Base-by-base conservation (phyloP, 2,113 vertebrate species). In the Cheilinus undulatus region DNA sequence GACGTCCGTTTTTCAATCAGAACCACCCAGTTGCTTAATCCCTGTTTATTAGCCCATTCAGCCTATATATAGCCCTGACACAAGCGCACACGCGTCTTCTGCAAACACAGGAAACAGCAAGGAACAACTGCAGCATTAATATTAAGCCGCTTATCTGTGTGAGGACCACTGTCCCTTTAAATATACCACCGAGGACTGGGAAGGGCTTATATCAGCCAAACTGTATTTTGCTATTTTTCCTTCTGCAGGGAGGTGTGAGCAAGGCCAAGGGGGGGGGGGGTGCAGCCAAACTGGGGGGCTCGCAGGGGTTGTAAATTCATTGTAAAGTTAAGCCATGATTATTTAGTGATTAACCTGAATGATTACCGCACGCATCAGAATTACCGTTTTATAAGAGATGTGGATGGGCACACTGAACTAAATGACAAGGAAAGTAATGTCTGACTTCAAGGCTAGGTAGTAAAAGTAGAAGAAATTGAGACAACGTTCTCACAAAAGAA, bases 131-230 rank as follows among this genome's bases (percentile, higher is more conserved):
- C 45, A 5, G 85, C 72, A 86, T 88, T 89, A 84, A 80, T 88
- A 89, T 82, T 87, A 91, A 92, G 86, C 85, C 82, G 86, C 72
- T 90, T 89, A 90, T 56, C 59, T 85, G 71, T 73, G 70, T 86
- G 86, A 66, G 59, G 61, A 61, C 78, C 74, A 83, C 15, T 78
- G 78, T 78, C 82, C 86, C 78, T 87, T 85, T 69, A 59, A 85
- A 84, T 86, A 89, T 80, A 85, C 81, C 73, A 69, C 24, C 0
- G 24, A 65, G 57, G 82, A 76, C 58, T 78, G 61, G 65, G 49
- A 61, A 20, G 71, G 79, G 84, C 89, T 87, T 79, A 75, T 52
- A 57, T 65, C 17, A 23, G 13, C 53, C 65, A 82, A 87, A 84
- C 58, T 69, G 73, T 76, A 65, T 72, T 78, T 69, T 40, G 54